Percentiles rank a stretch among this genome's conserved stretches.
Evolutionary conservation across 2,888 invertebrate species (phyloP).

Genomic region (Parnassius smintheus): DNA sequence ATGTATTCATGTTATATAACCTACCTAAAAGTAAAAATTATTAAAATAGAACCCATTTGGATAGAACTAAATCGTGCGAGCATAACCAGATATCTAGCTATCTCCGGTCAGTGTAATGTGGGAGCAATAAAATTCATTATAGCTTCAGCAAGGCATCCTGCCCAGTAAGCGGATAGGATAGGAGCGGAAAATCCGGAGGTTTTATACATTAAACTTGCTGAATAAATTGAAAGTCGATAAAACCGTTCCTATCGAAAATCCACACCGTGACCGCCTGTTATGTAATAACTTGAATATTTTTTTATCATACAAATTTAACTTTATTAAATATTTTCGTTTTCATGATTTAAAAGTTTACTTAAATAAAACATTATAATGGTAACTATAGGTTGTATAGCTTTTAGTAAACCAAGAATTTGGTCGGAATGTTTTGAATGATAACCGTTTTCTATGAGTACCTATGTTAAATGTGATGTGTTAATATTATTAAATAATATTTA

Average conservation of each 20-base stretch:
- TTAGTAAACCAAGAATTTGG: too few species aligned
- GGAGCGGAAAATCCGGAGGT: slow-evolving; percentile 52
- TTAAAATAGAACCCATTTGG: slow-evolving; percentile 22
- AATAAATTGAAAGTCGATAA: slow-evolving; percentile 70
- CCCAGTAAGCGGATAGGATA: slow-evolving; percentile 47
- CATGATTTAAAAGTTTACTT: slow-evolving; percentile 10
- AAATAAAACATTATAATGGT: background rate
- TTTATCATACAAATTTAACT: slow-evolving; percentile 34
- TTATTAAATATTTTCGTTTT: slow-evolving; percentile 2
- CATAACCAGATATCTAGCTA: slow-evolving; percentile 38
- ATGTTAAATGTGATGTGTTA: too few species aligned
- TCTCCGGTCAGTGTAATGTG: slow-evolving; percentile 46
- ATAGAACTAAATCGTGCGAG: slow-evolving; percentile 47
- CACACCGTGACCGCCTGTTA: slow-evolving; percentile 46
- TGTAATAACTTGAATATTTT: slow-evolving; percentile 50
- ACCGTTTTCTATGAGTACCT: too few species aligned
- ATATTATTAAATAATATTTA: too few species aligned
- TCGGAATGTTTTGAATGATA: too few species aligned
- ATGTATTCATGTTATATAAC: too few species aligned
- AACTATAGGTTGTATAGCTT: too few species aligned
- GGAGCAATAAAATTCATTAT: slow-evolving; percentile 67
- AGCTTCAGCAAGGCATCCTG: slow-evolving; percentile 51
- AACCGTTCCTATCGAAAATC: slow-evolving; percentile 52
- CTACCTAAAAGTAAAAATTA: background rate
- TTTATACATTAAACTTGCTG: slow-evolving; percentile 63